Evolutionary conservation across 2,888 invertebrate species (phyloP).

Genomic region (Choristoneura rosaceana): DNA sequence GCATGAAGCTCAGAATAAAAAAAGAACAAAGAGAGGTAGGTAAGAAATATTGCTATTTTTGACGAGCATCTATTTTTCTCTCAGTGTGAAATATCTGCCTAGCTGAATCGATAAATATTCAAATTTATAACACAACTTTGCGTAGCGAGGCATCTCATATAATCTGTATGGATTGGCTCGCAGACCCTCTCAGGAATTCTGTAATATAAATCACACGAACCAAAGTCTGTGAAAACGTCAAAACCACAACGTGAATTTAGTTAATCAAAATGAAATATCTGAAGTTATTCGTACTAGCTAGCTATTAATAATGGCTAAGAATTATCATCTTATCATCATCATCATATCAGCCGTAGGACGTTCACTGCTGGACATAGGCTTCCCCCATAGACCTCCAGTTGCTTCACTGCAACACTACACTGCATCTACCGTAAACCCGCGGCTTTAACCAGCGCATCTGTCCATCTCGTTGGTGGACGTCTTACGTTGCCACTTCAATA

Average conservation of each 20-base stretch:
- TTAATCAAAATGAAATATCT: slow-evolving; percentile 24
- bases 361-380: too few species aligned
- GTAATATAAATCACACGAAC: slow-evolving; percentile 34
- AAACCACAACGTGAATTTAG: slow-evolving; percentile 33
- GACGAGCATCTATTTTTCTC: background rate
- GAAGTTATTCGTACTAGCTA: background rate
- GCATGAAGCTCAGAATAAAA: too few species aligned
- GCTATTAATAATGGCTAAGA: background rate
- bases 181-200: slow-evolving; percentile 30
- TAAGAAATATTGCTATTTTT: background rate
- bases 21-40: too few species aligned
- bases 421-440: too few species aligned
- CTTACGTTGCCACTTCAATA: too few species aligned
- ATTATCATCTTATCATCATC: too few species aligned
- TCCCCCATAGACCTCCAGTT: too few species aligned
- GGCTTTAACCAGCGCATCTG: too few species aligned
- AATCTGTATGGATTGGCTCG: slow-evolving; percentile 19
- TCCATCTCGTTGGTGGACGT: too few species aligned
- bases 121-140: slow-evolving; percentile 13
- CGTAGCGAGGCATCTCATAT: slow-evolving; percentile 13
- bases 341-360: too few species aligned
- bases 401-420: too few species aligned
- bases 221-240: slow-evolving; percentile 23
- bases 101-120: slow-evolving; percentile 5
- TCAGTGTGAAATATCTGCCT: background rate